phyloP scores from a whole-genome alignment of 2,113 vertebrate genomes.

The Murina feae region DNA sequence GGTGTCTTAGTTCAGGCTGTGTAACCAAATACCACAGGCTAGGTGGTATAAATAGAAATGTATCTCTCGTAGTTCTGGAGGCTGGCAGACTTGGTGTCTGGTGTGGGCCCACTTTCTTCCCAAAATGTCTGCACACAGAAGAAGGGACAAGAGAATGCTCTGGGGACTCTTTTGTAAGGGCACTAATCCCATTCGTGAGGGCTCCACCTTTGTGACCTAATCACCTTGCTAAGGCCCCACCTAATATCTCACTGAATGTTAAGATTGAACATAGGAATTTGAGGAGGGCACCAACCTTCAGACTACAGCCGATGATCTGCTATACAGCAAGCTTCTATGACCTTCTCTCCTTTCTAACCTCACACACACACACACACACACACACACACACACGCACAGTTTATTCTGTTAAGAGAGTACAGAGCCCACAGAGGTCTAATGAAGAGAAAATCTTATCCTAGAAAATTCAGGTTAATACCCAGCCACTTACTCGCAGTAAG shows the following conservation, averaged over 20 bases:
- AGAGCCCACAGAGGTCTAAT: not conserved
- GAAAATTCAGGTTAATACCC: not conserved
- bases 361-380: fast-evolving
- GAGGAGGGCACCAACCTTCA: not conserved
- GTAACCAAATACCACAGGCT: no score
- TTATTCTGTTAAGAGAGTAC: not conserved
- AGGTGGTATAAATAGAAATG: not conserved
- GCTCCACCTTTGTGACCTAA: not conserved
- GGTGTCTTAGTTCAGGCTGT: not conserved
- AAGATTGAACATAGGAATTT: no score
- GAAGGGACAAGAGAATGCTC: not conserved
- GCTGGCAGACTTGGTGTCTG: not conserved
- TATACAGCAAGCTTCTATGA: not conserved
- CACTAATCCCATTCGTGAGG: not conserved
- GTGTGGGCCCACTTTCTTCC: not conserved
- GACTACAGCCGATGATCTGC: not conserved
- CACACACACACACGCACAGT: not conserved
- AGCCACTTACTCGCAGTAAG: not conserved
- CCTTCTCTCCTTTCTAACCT: not conserved
- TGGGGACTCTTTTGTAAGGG: not conserved
- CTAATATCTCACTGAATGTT: not conserved
- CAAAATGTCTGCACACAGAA: no score
- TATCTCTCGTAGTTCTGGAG: not conserved
- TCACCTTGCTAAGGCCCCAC: not conserved
- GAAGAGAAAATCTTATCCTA: slow-evolving; percentile 18